phyloP scores from a whole-genome alignment of 1,140 invertebrate species.

The Eurytemora carolleeae region DNA sequence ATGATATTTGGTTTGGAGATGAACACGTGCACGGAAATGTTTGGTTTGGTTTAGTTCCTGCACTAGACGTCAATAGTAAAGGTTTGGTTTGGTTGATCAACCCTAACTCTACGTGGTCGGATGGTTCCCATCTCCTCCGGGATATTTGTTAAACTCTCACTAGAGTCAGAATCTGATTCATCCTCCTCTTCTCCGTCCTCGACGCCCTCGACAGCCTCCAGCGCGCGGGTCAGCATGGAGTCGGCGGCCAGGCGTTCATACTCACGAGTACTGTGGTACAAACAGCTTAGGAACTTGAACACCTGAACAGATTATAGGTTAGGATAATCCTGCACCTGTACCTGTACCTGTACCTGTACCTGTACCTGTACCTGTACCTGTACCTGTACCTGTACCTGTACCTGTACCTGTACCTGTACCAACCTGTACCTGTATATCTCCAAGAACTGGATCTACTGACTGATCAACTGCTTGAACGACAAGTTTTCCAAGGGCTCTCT shows the following conservation, averaged over 20 bases:
- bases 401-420: background rate
- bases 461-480: background rate
- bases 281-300: background rate
- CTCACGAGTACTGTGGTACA: background rate
- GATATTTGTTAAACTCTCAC: background rate
- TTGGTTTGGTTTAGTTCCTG: too few species aligned
- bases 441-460: background rate
- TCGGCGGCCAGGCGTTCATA: background rate
- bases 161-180: background rate
- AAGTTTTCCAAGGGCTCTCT: background rate
- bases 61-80: background rate
- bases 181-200: background rate
- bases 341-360: background rate
- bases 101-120: background rate
- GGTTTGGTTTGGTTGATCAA: background rate
- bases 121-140: background rate
- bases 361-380: too few species aligned
- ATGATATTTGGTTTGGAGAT: too few species aligned
- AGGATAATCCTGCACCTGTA: background rate
- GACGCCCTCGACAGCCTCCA: background rate
- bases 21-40: too few species aligned
- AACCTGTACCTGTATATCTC: background rate
- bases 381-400: background rate
- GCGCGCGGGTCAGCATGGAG: background rate
- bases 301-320: background rate